Conservation (phyloP, 2,113 vertebrate genomes). For the Ammospiza nelsoni region DNA sequence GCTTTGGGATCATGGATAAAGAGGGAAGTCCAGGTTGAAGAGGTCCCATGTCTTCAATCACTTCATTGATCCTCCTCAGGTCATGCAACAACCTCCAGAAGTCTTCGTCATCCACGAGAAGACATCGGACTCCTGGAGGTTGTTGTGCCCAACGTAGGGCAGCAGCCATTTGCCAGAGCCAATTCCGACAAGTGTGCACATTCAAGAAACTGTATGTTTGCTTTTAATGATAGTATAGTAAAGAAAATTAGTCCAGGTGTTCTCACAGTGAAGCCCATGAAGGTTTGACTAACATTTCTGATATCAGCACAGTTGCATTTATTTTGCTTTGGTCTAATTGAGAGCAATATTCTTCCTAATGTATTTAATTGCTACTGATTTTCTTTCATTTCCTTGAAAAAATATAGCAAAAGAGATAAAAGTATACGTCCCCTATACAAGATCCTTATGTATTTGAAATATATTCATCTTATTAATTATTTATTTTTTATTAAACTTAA, state of each 20-base stretch:
- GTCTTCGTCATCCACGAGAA: no score
- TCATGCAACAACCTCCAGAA: no score
- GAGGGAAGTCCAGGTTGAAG: no score
- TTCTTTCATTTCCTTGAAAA: not conserved
- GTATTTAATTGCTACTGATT: not conserved
- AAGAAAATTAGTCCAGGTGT: not conserved
- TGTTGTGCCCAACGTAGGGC: no score
- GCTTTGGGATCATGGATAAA: no score
- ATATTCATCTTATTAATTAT: not conserved
- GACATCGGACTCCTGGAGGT: no score
- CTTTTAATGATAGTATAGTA: not conserved
- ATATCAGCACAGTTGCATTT: not conserved
- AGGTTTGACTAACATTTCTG: not conserved
- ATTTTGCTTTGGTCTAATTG: not conserved
- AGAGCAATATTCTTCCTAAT: not conserved
- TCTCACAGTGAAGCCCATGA: not conserved
- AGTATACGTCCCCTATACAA: not conserved
- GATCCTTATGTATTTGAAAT: not conserved
- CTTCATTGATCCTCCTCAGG: no score
- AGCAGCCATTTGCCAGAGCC: no score
- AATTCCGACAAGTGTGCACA: not conserved
- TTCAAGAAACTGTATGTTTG: accelerated
- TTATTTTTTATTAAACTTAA: not conserved
- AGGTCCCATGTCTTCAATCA: no score
- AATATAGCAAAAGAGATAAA: not conserved